Base-by-base conservation (phyloP, 2,113 vertebrate genomes). In the Pseudorectes ferrugineus region DNA sequence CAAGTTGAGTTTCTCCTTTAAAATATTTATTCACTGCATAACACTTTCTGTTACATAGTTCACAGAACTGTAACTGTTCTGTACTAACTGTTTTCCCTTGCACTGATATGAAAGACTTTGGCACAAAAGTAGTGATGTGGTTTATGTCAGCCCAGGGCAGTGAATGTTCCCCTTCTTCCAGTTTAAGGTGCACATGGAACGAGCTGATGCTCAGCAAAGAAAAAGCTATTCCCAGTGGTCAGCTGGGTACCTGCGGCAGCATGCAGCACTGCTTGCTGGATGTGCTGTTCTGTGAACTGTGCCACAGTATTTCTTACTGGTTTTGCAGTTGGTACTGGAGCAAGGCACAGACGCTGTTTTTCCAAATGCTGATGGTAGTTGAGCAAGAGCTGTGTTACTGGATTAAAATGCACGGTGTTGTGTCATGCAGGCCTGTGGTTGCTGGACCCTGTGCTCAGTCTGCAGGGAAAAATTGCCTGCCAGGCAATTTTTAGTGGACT, bases 171-270 rank as follows among this genome's bases (percentile, higher is more conserved):
- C 42, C 8, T 62, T 81, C 33, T 54, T 68, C 29, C 51, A 46
- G 10, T 40, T 73, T n/a, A 49, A 62, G 24, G 23, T 66, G 49
- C 28, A 12, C 0, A 0, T 81, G 38, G 59, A 78, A 54, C 35
- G 66, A 35, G 21, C 38, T 42, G 45, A 49, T 78, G 46, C 23
- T 58, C 28, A n/a, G 7, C 51, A 33, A 65, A 84, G 40, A 38
- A 65, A 49, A 68, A 75, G 8, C 11, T 28, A 5, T 55, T 45
- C 29, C 66, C 21, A 15, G 5, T 62, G 33, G n/a, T 86, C 19
- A 21, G 25, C 21, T 67, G 1, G 15, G 21, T 75, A 25, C 76
- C n/a, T 72, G 51, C 0, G 0, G 58, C 43, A 68, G 62, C 36
- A 67, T 0, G 3, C 62, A 42, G 48, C 45, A 9, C 23, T 76